A percentile compares a stretch with the other conserved stretches of the same genome.
These are phyloP conservation scores for Callimorpha dominula DNA, from an alignment of 2,888 invertebrate genomes.

Conservation along the genomic window DNA sequence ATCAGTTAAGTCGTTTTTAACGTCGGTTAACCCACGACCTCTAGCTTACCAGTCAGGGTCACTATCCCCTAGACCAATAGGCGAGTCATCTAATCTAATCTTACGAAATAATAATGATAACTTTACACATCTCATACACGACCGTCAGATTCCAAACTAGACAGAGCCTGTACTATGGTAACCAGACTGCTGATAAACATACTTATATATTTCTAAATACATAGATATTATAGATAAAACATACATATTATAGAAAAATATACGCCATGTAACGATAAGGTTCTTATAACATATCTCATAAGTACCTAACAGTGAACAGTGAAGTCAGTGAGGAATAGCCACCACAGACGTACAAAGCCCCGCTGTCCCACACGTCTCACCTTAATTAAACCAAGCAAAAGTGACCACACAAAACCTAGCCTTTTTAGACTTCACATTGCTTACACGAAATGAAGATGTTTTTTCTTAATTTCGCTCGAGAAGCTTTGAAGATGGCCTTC, in stretches of 20 bases:
- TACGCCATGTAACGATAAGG: background rate
- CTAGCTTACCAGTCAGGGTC: too few species aligned
- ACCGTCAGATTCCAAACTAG: too few species aligned
- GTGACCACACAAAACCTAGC: constrained; percentile 29
- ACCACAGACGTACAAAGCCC: constrained; percentile 58
- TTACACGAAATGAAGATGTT: constrained; percentile 37
- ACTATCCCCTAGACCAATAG: too few species aligned
- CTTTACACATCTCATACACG: too few species aligned
- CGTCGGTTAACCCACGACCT: too few species aligned
- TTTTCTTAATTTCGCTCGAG: constrained; percentile 40
- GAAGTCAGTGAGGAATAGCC: constrained; percentile 60
- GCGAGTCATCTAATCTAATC: too few species aligned
- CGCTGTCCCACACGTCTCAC: constrained; percentile 56
- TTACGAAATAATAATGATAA: too few species aligned
- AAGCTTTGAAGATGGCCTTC: constrained; percentile 24
- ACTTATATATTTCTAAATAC: too few species aligned
- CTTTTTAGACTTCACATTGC: constrained; percentile 33
- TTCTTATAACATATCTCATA: constrained; percentile 34
- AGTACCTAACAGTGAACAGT: constrained; percentile 13
- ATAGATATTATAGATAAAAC: too few species aligned
- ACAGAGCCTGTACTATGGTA: too few species aligned
- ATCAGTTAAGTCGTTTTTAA: too few species aligned
- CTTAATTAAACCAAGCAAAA: constrained; percentile 63
- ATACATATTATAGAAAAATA: background rate
- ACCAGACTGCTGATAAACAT: too few species aligned